These are phyloP conservation scores for Babylonia areolata DNA, from an alignment of 1,140 invertebrate genomes.

Conservation along the genomic window DNA sequence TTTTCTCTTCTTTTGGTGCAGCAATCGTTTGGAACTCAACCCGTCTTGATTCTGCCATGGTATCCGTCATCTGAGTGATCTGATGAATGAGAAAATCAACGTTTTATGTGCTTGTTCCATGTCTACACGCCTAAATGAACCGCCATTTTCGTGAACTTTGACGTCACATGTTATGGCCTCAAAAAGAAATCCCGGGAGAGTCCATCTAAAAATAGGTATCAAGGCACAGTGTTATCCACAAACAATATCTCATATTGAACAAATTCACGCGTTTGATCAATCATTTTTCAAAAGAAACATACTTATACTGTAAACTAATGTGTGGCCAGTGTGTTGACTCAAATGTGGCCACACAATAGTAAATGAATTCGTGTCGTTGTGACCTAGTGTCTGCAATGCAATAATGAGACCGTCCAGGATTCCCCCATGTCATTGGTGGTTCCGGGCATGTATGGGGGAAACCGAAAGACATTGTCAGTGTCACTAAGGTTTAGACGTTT, in stretches of 20 bases:
- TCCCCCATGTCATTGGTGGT: constrained; percentile 6
- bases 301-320: too few species aligned
- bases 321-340: too few species aligned
- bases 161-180: constrained; percentile 51
- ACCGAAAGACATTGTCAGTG: not conserved
- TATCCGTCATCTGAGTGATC: constrained; percentile 42
- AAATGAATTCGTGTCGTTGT: too few species aligned
- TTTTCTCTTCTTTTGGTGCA: constrained; percentile 71
- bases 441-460: not conserved
- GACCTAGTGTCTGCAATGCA: too few species aligned
- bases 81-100: constrained; percentile 34
- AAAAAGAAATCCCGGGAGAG: constrained; percentile 28
- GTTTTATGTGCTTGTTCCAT: constrained; percentile 45
- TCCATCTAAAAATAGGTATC: constrained; percentile 3
- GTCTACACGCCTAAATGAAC: constrained; percentile 51
- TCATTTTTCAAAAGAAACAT: too few species aligned
- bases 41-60: constrained; percentile 80
- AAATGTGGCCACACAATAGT: too few species aligned
- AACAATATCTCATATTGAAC: not conserved
- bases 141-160: constrained; percentile 61
- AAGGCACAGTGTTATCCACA: not conserved
- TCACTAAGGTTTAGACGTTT: too few species aligned
- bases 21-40: constrained; percentile 76
- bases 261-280: too few species aligned
- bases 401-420: not conserved